Base-by-base conservation (phyloP, 2,797 vertebrate genomes). In the Tokudaia tokunoshimensis region DNA sequence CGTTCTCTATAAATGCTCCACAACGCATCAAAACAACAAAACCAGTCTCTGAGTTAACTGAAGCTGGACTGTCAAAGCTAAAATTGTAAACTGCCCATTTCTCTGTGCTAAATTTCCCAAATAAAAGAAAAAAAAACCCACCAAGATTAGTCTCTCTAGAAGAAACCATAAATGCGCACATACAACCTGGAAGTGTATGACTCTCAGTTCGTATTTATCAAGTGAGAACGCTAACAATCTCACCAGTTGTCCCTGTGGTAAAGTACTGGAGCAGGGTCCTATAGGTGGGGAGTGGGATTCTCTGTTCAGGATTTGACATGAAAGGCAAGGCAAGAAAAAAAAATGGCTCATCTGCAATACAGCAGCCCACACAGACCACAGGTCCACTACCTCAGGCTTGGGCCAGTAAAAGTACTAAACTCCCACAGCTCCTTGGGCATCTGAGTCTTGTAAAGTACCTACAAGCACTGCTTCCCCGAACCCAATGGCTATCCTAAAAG, bases 91-190 rank as follows among this genome's bases (percentile, higher is more conserved):
- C 17, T 95, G 22, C 17, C 70, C 61, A 63, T 94, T 90, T 96
- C 44, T 91, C 88, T 89, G 52, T 92, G 63, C 57, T 92, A 74
- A 12, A 97, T 34, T 78, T 76, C 37, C 70, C 70, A 76, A 86
- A 89, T n/a, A 90, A 97, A 89, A 78, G 61, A 31, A 13, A 37
- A 26, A 79, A 89, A 76, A 85, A 63, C 26, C 67, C 15, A 91
- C 29, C 70, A 94, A 55, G 29, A 13, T 75, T 85, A 87, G 29
- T 31, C 34, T n/a, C 14, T 57, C 74, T 86, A 31, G 2, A 95
- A 81, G 47, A 96, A 96, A 87, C 70, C 37, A 70, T 83, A 90
- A 91, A 94, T 57, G 47, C 96, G 96, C 29, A 10, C 13, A 93
- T 47, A 29, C 26, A 91, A 89, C 83, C 55, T 50, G 34, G 55